Percentiles rank a stretch among this genome's conserved stretches.
Conservation (phyloP, 2,888 invertebrate genomes). For the Phania funesta region DNA sequence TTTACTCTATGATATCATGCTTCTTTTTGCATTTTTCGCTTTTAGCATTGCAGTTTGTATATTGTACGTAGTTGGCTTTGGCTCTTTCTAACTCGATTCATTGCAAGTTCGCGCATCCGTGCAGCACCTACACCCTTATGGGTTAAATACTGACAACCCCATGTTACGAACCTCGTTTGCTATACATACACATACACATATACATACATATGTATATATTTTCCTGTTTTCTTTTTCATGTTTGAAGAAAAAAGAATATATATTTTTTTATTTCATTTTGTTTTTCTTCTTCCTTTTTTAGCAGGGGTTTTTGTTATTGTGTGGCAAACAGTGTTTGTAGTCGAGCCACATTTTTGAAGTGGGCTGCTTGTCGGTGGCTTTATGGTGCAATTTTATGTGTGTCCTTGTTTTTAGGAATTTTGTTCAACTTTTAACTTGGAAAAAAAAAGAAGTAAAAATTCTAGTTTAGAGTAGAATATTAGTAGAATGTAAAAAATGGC, state of each 20-base stretch:
- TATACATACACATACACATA: no score
- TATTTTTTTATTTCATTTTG: slow-evolving; percentile 3
- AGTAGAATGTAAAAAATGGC: slow-evolving; percentile 30
- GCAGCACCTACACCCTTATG: slow-evolving; percentile 79
- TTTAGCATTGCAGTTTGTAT: slow-evolving; percentile 44
- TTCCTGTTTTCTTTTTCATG: slow-evolving; percentile 33
- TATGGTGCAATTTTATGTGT: slow-evolving; percentile 54
- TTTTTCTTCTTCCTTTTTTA: slow-evolving; percentile 17
- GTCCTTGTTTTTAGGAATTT: slow-evolving; percentile 59
- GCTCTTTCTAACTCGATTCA: slow-evolving; percentile 70
- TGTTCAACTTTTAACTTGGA: slow-evolving; percentile 26
- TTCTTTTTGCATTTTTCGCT: slow-evolving; percentile 24
- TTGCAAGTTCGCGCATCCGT: slow-evolving; percentile 77
- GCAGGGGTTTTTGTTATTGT: slow-evolving; percentile 10
- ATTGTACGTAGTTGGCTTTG: slow-evolving; percentile 65
- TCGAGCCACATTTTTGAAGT: slow-evolving; percentile 63
- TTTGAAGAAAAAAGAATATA: slow-evolving; percentile 20
- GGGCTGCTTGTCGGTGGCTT: slow-evolving; percentile 65
- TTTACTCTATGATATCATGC: slow-evolving; percentile 45
- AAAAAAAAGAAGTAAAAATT: slow-evolving; percentile 2
- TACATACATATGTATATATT: slow-evolving; percentile 40
- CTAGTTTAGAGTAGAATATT: slow-evolving; percentile 24
- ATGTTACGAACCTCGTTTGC: slow-evolving; percentile 77
- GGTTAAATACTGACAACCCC: slow-evolving; percentile 79
- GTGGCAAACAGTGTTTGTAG: slow-evolving; percentile 7